Evolutionary conservation across 2,888 invertebrate species (phyloP), one percentile per base, ranked within the genome.

Genomic region (Nemoura dubitans): DNA sequence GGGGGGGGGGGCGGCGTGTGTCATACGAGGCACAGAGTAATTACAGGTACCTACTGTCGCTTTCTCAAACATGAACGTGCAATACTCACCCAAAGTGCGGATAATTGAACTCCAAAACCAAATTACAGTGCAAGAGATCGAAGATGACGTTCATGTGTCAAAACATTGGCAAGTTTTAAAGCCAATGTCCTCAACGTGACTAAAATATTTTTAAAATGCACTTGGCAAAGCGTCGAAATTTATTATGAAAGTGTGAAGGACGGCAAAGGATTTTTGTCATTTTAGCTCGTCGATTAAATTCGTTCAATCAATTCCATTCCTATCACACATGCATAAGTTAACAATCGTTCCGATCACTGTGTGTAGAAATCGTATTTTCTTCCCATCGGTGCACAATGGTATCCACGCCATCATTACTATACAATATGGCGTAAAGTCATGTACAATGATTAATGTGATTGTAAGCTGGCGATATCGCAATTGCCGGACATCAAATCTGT

Each of bases 371-470:
- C 59, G 59, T 59, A 59, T 36, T 6, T 59, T 59, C 59, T 21
- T 59, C 59, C 14, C 59, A 59, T 59, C 59, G 59, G 59, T 59
- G 14, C 36, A 36, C 21, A 59, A 59, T 59, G 59, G 59, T 21
- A 21, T 2, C 16, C 59, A 59, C 59, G 59, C 21, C 3, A 59
- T 59, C 59, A 59, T 59, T 59, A 21, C 59, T 59, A 21, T 59
- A 59, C 59, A 59, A 21, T 59, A 59, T 59, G 59, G 59, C 14
- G 14, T 59, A 59, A 59, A 59, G 59, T 59, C 59, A 59, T 59
- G 59, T 59, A 59, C 59, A 59, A 59, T 59, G 59, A 59, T 59
- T 59, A 59, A 59, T 59, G 59, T 14, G 59, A 59, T 59, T 59
- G 59, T 59, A 21, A 21, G 16, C 59, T 59, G 59, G 59, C 59